Percentiles rank a stretch among this genome's conserved stretches.
Conservation (phyloP, 2,888 invertebrate species). For the Chrysodeixis includens region DNA sequence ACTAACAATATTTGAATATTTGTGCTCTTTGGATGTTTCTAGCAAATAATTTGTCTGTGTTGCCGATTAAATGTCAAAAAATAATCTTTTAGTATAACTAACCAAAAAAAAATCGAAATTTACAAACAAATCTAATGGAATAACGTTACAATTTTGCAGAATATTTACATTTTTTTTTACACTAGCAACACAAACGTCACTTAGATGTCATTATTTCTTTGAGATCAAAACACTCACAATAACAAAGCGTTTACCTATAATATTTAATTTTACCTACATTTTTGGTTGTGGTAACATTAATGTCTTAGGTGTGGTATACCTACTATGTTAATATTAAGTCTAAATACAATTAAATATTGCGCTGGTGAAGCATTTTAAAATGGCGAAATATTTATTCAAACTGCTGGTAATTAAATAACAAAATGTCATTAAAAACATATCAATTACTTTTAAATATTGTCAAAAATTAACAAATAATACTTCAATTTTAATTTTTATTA, state of each 20-base stretch:
- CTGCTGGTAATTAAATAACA: not conserved
- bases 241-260: constrained; percentile 62
- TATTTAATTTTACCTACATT: constrained; percentile 25
- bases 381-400: not conserved
- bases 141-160: not conserved
- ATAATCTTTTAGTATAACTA: not conserved
- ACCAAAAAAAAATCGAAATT: not conserved
- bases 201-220: constrained; percentile 53
- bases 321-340: constrained; percentile 20
- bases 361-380: constrained; percentile 34
- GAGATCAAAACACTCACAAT: constrained; percentile 79
- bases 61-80: not conserved
- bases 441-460: not conserved
- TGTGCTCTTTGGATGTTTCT: constrained; percentile 49
- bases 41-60: constrained; percentile 28
- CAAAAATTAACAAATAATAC: not conserved
- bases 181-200: constrained; percentile 40
- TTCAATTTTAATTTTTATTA: not conserved
- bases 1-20: constrained; percentile 21
- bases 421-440: not conserved
- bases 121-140: not conserved
- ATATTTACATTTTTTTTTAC: constrained; percentile 3
- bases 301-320: constrained; percentile 34
- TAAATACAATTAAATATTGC: constrained; percentile 11
- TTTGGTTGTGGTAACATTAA: constrained; percentile 29